A percentile compares a stretch with the other conserved stretches of the same genome.
These are phyloP conservation scores for Puma concolor DNA, from an alignment of 2,113 vertebrate species.

Conservation along the genomic window DNA sequence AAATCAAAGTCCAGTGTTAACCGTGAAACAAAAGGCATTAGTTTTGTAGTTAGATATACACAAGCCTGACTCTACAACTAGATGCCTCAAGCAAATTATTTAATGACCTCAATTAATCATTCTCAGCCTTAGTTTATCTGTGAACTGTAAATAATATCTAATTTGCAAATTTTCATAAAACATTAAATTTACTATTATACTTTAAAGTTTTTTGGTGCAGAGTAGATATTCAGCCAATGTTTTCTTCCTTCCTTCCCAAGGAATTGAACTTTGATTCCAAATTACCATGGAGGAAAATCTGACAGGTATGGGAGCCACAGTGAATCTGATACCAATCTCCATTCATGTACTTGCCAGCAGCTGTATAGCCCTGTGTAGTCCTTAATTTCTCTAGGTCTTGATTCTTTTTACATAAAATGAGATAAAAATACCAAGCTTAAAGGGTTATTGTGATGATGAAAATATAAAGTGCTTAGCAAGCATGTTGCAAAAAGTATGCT, in stretches of 20 bases:
- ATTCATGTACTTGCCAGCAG: neutral
- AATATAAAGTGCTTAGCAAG: neutral
- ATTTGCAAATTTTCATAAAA: neutral
- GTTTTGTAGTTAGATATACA: neutral
- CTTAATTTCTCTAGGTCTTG: neutral
- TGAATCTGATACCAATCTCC: neutral
- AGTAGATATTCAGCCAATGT: neutral
- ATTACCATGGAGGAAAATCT: neutral
- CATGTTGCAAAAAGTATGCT: neutral
- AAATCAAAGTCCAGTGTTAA: neutral
- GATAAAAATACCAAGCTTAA: neutral
- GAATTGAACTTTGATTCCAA: constrained; percentile 9
- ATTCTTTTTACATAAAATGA: neutral
- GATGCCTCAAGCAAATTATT: neutral
- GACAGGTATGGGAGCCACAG: neutral
- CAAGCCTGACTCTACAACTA: neutral
- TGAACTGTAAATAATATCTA: neutral
- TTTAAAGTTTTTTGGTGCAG: neutral
- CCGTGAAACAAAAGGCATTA: neutral
- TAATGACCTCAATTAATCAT: neutral
- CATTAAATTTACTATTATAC: constrained; percentile 19
- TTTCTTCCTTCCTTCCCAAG: neutral
- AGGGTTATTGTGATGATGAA: neutral
- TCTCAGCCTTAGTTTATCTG: neutral
- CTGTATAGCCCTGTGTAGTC: neutral